Conservation (phyloP, 2,888 invertebrate genomes). For the Protophormia terraenovae region DNA sequence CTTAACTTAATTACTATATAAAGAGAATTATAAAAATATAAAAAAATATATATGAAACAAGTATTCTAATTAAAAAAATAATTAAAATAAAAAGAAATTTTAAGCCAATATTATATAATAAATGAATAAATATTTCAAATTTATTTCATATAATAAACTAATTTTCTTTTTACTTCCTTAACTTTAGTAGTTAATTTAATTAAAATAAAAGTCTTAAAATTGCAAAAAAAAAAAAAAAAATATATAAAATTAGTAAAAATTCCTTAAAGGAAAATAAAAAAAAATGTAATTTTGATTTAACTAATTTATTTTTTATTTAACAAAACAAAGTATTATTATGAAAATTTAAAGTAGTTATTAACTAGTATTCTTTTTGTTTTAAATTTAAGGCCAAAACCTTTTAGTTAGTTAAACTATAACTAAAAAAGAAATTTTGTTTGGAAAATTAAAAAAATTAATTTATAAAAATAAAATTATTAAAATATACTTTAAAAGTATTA, state of each 20-base stretch:
- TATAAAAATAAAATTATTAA: constrained; percentile 27
- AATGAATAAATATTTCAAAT: constrained; percentile 9
- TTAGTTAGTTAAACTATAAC: constrained; percentile 51
- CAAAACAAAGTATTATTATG: constrained; percentile 68
- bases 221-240: too few relatives aligned
- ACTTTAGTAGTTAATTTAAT: constrained; percentile 62
- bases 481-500: constrained; percentile 70
- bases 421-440: constrained; percentile 33
- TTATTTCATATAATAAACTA: constrained; percentile 6
- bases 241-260: constrained; percentile 44
- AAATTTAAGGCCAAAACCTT: constrained; percentile 46
- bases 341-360: constrained; percentile 52
- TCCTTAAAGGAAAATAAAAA: constrained; percentile 49
- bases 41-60: too few relatives aligned
- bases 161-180: constrained; percentile 51
- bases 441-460: constrained; percentile 41
- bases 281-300: too few relatives aligned
- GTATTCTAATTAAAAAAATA: too few relatives aligned
- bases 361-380: constrained; percentile 59
- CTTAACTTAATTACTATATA: constrained; percentile 12
- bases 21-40: background rate
- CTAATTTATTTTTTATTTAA: constrained; percentile 55
- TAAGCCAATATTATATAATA: constrained; percentile 47
- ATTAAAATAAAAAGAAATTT: constrained; percentile 48
- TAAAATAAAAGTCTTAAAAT: constrained; percentile 26